Conservation (phyloP, 2,113 vertebrate genomes). For the Erpornis zantholeuca region DNA sequence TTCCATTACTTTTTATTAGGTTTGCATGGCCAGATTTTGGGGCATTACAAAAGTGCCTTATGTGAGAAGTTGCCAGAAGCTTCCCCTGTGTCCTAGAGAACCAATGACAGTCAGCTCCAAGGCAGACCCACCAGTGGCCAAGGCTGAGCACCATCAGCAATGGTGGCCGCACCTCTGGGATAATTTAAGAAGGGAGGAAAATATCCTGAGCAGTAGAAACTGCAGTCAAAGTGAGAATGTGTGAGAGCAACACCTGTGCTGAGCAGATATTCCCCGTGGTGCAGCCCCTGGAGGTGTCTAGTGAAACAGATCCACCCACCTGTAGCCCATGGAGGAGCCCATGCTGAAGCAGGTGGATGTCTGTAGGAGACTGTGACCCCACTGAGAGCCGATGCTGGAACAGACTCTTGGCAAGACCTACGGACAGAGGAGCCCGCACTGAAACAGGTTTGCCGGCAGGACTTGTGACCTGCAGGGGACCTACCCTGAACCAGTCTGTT, state of each 20-base stretch:
- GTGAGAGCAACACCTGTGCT: neutral
- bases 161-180: neutral
- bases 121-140: rapidly evolving
- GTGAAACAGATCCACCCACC: neutral
- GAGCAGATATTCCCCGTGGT: rapidly evolving
- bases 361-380: neutral
- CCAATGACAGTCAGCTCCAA: neutral
- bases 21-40: neutral
- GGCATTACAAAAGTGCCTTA: neutral
- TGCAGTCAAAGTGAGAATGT: neutral
- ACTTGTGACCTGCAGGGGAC: neutral
- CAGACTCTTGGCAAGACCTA: neutral
- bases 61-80: neutral
- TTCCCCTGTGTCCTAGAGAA: neutral
- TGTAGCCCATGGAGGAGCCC: neutral
- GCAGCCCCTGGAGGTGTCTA: rapidly evolving
- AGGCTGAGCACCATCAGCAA: neutral
- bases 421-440: neutral
- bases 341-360: neutral
- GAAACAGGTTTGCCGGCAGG: neutral
- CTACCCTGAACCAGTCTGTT: neutral
- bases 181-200: neutral
- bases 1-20: neutral
- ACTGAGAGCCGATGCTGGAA: rapidly evolving
- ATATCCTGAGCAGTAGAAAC: neutral